Evolutionary conservation across 2,797 vertebrate genomes (phyloP), one percentile per base, ranked within the genome.

Genomic region (Typhlichthys eigenmanni): DNA sequence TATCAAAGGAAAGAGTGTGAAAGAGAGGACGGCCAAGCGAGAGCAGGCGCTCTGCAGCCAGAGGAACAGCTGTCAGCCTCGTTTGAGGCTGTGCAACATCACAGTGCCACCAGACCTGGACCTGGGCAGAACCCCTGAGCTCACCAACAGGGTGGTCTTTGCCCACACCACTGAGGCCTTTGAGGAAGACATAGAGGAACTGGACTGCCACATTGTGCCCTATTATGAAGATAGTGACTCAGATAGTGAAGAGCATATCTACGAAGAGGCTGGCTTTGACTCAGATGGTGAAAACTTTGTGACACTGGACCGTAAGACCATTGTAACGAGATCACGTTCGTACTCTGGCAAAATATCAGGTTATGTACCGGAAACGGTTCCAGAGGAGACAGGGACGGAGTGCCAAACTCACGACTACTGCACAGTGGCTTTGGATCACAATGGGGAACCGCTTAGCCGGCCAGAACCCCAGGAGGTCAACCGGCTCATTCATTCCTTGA

Each of bases 291-390:
- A 96, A 73, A 94, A 90, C 82, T 93, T 95, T 82, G 79, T 93
- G 47, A 72, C 92, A 24, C 43, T 85, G 2, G 96, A 98, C 82
- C 87, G 85, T 63, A 98, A 95, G 85, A 93, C 82, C 19, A 86
- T 93, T 55, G 92, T 95, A 71, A 92, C 93, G 0, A 92, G 96
- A 82, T 94, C 95, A 60, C 92, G 96, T 62, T 96, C 98, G 0
- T 97, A 96, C 56, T 97, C 96, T n/a, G 95, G 95, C 1, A 98
- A 96, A 87, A 81, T 96, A 78, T 90, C 95, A 0, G 95, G 95
- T 66, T 95, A 89, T 24, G 96, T 99, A 47, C 97, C 98, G 34
- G 98, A 98, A 88, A 98, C 98, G 0, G 96, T 98, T 61, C 96
- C 95, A 5, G 98, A 99, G 85, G 98, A 99, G 87, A 91, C 88